Base-by-base conservation (phyloP, 2,797 vertebrate species). In the Etheostoma perlongum region DNA sequence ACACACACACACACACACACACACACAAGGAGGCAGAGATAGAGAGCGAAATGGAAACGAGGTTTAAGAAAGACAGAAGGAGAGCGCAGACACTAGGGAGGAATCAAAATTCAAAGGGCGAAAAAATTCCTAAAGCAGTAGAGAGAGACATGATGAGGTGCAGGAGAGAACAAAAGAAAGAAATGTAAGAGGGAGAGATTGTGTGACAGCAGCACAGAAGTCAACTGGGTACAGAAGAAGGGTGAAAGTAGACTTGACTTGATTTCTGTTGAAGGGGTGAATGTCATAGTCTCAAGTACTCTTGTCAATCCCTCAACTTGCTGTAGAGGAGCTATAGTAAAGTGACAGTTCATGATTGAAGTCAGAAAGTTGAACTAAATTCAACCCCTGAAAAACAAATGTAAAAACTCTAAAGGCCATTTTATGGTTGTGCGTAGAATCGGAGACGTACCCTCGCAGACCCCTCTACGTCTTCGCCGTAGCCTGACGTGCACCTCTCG, bases 41-140 rank as follows among this genome's bases (percentile, higher is more conserved):
- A 36, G 6, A 16, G 55, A 46, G 40, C 63, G 70, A 57, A 59
- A 7, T 36, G 68, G 40, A 44, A 68, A 71, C 74, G 71, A 79
- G 81, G 74, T 81, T 84, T 61, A 67, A 73, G 76, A 67, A 73
- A 81, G 57, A 81, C 10, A 15, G 23, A 47, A 74, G 76, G 63
- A 79, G 81, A 84, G 61, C 0, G 12, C 30, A 78, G 74, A 82
- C 76, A 52, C 80, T 69, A 62, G 79, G 83, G 85, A 88, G 72
- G 82, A 90, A 86, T 89, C 75, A 59, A 64, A 86, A 88, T 84
- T 87, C 78, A 91, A 86, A 89, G 78, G 68, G 27, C 47, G 36
- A 66, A 83, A 40, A 79, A 70, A 76, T 36, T 82, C 81, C 81
- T 72, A n/a, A 82, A 87, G 85, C 82, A 85, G 81, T 6, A 53